Conservation (phyloP, 1,140 invertebrate genomes). For the Macrobrachium rosenbergii region DNA sequence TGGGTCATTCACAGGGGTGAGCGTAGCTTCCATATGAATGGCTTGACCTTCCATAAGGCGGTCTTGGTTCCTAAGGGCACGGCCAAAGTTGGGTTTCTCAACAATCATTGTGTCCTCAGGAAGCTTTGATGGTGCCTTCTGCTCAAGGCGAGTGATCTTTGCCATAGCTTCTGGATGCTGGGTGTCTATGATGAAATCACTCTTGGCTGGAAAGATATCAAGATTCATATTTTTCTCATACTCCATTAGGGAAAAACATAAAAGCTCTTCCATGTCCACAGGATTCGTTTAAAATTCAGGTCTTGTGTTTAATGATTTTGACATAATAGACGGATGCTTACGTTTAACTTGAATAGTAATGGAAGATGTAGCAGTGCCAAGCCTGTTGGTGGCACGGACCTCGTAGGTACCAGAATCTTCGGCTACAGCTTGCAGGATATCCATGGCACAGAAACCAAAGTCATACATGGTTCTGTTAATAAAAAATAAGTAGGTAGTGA, state of each 20-base stretch:
- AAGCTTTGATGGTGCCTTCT: conserved; percentile 81
- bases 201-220: conserved; percentile 66
- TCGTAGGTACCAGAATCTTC: conserved; percentile 75
- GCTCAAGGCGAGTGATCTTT: conserved; percentile 93
- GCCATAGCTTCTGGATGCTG: conserved; percentile 94
- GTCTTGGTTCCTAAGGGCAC: conserved; percentile 87
- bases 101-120: conserved; percentile 81
- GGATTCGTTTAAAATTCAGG: no score
- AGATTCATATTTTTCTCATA: background rate
- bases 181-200: conserved; percentile 80
- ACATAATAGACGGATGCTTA: conserved; percentile 73
- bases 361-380: conserved; percentile 83
- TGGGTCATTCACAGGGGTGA: conserved; percentile 95
- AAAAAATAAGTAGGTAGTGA: background rate
- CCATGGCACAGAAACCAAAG: conserved; percentile 95
- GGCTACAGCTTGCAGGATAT: conserved; percentile 82
- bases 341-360: conserved; percentile 86
- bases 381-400: conserved; percentile 69
- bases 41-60: conserved; percentile 88
- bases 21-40: conserved; percentile 94
- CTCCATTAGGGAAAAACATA: background rate
- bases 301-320: no score
- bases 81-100: conserved; percentile 90
- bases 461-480: conserved; percentile 90
- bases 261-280: no score